A percentile compares a stretch with the other conserved stretches of the same genome.
Evolutionary conservation across 2,888 invertebrate genomes (phyloP).

Genomic region (Acleris laterana): DNA sequence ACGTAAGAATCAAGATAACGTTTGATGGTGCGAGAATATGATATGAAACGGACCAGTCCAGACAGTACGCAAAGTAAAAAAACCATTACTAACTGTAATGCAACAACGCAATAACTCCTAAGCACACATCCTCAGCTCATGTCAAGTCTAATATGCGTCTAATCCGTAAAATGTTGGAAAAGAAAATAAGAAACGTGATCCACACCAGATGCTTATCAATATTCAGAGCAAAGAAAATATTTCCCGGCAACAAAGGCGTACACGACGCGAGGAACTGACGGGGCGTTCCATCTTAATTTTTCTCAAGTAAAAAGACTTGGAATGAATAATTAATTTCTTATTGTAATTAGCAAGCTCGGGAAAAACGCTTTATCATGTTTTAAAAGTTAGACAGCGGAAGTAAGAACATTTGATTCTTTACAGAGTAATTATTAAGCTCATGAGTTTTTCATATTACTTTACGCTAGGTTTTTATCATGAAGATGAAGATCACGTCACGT

Average conservation of each 20-base stretch:
- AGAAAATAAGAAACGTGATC: background rate
- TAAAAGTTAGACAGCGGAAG: slow-evolving; percentile 3
- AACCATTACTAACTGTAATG: no score
- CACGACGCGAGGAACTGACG: slow-evolving; percentile 6
- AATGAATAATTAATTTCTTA: slow-evolving; percentile 17
- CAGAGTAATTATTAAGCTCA: background rate
- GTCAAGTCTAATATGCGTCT: no score
- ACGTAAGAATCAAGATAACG: no score
- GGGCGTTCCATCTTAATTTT: background rate
- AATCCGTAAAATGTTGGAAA: background rate
- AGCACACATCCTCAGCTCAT: no score
- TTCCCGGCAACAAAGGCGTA: background rate
- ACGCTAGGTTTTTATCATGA: background rate
- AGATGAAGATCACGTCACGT: background rate
- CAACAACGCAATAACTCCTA: no score
- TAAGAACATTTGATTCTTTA: background rate
- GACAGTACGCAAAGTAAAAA: no score
- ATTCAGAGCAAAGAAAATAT: background rate
- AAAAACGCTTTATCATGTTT: slow-evolving; percentile 12
- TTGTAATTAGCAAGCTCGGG: slow-evolving; percentile 8
- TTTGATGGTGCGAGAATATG: no score
- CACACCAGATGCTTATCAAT: background rate
- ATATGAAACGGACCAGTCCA: no score
- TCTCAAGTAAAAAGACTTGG: background rate
- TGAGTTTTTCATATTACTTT: background rate